These are phyloP conservation scores for Arvicanthis niloticus DNA, from an alignment of 2,113 vertebrate genomes.

Conservation along the genomic window DNA sequence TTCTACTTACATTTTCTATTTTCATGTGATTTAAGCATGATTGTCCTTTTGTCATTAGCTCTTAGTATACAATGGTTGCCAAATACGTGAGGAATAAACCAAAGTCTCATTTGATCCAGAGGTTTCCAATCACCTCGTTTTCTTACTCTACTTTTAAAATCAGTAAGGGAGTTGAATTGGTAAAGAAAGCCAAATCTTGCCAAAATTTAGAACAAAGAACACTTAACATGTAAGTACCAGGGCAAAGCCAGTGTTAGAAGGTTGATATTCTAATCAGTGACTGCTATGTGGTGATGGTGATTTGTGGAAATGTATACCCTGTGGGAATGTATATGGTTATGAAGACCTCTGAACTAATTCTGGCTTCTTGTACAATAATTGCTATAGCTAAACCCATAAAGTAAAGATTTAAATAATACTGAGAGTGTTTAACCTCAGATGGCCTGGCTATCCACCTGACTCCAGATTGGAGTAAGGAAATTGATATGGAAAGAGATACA, in stretches of 20 bases:
- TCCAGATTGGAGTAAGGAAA: conserved; percentile 6
- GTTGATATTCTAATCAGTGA: background rate
- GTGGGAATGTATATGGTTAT: background rate
- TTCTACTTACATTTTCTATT: conserved; percentile 42
- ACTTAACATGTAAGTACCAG: background rate
- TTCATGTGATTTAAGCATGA: background rate
- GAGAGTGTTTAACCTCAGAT: conserved; percentile 26
- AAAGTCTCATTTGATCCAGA: conserved; percentile 18
- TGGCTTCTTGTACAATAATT: background rate
- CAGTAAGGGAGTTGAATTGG: conserved; percentile 7
- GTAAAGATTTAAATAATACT: background rate
- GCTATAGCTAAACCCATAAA: background rate
- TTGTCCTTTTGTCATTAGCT: background rate
- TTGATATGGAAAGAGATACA: background rate
- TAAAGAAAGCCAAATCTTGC: conserved; percentile 31
- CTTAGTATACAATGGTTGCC: conserved; percentile 52
- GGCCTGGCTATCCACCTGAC: background rate
- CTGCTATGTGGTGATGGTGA: background rate
- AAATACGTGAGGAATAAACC: conserved; percentile 55
- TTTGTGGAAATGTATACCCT: conserved; percentile 4
- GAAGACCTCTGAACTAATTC: background rate
- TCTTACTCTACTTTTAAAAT: conserved; percentile 49
- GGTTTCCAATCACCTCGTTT: conserved; percentile 23
- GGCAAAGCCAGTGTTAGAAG: background rate
- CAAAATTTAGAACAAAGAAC: conserved; percentile 32